phyloP scores from a whole-genome alignment of 2,888 invertebrate species.

The Mamestra brassicae region DNA sequence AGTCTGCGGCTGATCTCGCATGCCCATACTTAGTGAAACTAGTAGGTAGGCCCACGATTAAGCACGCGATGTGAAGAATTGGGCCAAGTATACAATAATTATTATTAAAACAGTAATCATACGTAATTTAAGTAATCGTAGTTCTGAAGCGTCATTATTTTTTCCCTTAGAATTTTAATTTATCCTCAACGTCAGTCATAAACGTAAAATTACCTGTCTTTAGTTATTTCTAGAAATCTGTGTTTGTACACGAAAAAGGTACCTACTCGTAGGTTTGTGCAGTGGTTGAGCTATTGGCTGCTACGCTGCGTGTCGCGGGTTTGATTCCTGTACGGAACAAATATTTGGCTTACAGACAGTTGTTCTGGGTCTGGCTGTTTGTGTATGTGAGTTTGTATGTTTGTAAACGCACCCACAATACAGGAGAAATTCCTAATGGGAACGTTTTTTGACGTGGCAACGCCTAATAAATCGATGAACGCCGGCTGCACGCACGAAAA shows the following conservation, averaged over 20 bases:
- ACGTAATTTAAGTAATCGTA: conserved; percentile 48
- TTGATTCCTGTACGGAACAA: too few relatives aligned
- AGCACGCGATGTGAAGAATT: conserved; percentile 58
- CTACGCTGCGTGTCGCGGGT: too few relatives aligned
- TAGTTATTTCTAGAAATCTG: not conserved
- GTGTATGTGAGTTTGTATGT: too few relatives aligned
- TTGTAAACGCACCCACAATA: too few relatives aligned
- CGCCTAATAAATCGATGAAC: too few relatives aligned
- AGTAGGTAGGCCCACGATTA: conserved; percentile 16
- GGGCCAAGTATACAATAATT: conserved; percentile 64
- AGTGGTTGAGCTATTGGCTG: too few relatives aligned
- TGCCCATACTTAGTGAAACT: conserved; percentile 51
- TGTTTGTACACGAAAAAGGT: not conserved
- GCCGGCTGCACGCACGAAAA: too few relatives aligned
- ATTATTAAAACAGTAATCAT: conserved; percentile 51
- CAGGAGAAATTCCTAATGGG: too few relatives aligned
- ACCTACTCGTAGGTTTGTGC: not conserved
- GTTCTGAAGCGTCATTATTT: conserved; percentile 35
- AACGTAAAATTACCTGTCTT: not conserved
- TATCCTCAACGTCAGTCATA: not conserved
- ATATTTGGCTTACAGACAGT: too few relatives aligned
- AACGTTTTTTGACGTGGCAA: too few relatives aligned
- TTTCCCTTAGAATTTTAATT: conserved; percentile 29
- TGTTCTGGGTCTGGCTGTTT: too few relatives aligned
- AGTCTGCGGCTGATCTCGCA: not conserved